These are phyloP conservation scores for Dallia pectoralis DNA, from an alignment of 2,797 vertebrate genomes.

Conservation along the genomic window DNA sequence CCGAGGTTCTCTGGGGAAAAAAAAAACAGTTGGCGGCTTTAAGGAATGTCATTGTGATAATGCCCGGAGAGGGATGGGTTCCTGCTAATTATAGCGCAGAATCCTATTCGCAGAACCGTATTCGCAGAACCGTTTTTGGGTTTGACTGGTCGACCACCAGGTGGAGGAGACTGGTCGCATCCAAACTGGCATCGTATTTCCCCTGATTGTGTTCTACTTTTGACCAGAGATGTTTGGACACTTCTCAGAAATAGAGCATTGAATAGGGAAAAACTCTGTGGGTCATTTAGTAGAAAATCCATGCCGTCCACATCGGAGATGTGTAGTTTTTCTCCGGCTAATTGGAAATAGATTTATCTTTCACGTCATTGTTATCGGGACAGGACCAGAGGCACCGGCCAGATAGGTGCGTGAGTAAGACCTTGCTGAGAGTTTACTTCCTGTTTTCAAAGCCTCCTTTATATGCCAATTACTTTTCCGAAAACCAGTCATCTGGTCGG, in stretches of 20 bases:
- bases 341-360: constrained; percentile 34
- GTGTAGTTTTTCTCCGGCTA: constrained; percentile 18
- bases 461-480: constrained; percentile 24
- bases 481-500: constrained; percentile 20
- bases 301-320: constrained; percentile 31
- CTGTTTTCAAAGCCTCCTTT: constrained; percentile 10
- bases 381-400: constrained; percentile 21
- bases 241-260: not conserved
- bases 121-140: too few species aligned
- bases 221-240: not conserved
- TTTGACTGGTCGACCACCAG: constrained; percentile 19
- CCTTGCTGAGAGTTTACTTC: constrained; percentile 4
- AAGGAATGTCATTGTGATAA: constrained; percentile 9
- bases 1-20: not conserved
- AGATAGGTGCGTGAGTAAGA: constrained; percentile 15
- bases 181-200: not conserved
- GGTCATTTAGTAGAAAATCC: not conserved
- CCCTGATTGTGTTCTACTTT: not conserved
- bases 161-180: constrained; percentile 26
- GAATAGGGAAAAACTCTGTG: not conserved
- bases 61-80: not conserved
- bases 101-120: too few species aligned
- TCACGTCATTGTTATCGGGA: constrained; percentile 43
- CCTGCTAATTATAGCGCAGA: not conserved
- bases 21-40: constrained; percentile 7